Evolutionary conservation across 2,797 vertebrate genomes (phyloP).

Genomic region (Hyperoplus lanceolatus): DNA sequence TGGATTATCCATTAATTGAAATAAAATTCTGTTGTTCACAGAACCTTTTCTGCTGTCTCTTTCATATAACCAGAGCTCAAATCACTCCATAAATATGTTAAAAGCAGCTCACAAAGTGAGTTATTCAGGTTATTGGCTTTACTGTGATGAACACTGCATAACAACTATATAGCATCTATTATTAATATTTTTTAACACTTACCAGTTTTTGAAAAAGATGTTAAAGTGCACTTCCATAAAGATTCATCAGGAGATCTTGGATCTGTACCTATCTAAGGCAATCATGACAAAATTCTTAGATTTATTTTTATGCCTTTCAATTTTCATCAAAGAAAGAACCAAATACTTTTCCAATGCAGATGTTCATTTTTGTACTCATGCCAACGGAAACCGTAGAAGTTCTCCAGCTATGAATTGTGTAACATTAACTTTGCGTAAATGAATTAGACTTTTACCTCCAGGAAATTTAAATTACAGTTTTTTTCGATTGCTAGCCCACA

Average conservation of each 20-base stretch:
- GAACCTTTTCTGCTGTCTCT: conserved; percentile 37
- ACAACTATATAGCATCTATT: background rate
- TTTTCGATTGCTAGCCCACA: too few species aligned
- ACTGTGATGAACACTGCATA: background rate
- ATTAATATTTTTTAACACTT: background rate
- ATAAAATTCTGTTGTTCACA: conserved; percentile 86
- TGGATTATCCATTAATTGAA: conserved; percentile 81
- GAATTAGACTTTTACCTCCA: background rate
- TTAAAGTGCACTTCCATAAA: background rate
- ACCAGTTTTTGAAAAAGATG: background rate
- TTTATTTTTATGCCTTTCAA: background rate
- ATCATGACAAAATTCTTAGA: background rate
- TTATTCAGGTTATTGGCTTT: background rate
- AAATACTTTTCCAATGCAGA: conserved; percentile 2
- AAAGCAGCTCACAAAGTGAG: background rate
- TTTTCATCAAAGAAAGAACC: background rate
- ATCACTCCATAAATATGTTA: background rate
- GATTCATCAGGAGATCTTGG: background rate
- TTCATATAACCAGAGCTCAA: background rate
- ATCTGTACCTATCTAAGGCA: background rate
- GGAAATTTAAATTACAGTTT: too few species aligned
- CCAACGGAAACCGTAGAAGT: background rate
- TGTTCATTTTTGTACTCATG: background rate
- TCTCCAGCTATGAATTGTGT: conserved; percentile 3
- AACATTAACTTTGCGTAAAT: conserved; percentile 2